Evolutionary conservation across 2,888 invertebrate species (phyloP).

Genomic region (Argyresthia goedartella): DNA sequence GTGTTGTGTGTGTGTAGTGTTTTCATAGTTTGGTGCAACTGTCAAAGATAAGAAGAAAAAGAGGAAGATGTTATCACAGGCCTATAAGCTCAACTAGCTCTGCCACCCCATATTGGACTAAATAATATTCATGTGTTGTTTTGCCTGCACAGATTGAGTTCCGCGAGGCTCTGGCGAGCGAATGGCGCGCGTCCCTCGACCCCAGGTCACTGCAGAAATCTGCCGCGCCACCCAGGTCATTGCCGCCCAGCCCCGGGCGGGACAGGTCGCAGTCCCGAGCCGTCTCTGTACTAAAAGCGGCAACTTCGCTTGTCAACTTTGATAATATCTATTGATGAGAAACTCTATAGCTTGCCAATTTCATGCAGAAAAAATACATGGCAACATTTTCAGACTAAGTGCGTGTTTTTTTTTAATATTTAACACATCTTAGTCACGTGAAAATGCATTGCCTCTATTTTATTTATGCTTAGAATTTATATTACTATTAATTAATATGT

Average conservation of each 20-base stretch:
- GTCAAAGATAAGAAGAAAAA: too few species aligned
- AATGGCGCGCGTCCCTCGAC: conserved; percentile 52
- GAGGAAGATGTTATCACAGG: not conserved
- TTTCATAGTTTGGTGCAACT: too few species aligned
- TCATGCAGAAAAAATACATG: too few species aligned
- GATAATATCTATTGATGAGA: conserved; percentile 41
- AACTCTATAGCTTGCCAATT: too few species aligned
- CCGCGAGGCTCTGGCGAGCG: conserved; percentile 44
- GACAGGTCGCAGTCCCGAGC: conserved; percentile 51
- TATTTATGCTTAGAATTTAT: too few species aligned
- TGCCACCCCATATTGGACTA: too few species aligned
- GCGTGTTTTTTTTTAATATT: too few species aligned
- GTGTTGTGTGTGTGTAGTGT: not conserved
- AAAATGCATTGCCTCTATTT: too few species aligned
- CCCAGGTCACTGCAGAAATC: conserved; percentile 43
- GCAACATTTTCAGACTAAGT: too few species aligned
- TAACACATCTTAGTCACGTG: too few species aligned
- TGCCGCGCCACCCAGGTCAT: conserved; percentile 49
- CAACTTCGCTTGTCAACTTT: conserved; percentile 57
- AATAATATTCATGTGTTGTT: not conserved
- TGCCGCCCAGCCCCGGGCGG: conserved; percentile 36
- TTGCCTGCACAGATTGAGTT: conserved; percentile 37
- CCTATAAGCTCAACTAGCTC: not conserved
- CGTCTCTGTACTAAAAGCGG: conserved; percentile 51
- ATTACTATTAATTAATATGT: too few species aligned